A percentile compares a stretch with the other conserved stretches of the same genome.
These are phyloP conservation scores for Lordiphosa andalusiaca DNA, from an alignment of 2,888 invertebrate genomes.

Conservation along the genomic window DNA sequence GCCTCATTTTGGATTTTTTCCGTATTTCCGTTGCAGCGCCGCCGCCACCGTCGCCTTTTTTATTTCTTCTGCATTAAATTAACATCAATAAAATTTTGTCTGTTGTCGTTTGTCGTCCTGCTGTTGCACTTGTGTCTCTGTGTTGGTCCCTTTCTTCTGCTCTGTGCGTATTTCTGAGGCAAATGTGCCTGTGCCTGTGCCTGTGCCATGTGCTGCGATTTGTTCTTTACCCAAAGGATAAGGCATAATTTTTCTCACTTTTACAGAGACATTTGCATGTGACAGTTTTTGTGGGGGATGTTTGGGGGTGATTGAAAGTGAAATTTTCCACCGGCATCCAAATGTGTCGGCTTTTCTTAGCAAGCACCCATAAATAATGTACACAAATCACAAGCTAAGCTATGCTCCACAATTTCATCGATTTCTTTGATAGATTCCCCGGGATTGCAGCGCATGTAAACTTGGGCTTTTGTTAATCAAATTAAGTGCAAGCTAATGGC, in stretches of 20 bases:
- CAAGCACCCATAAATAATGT: constrained; percentile 7
- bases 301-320: neutral
- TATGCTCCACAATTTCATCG: constrained; percentile 4
- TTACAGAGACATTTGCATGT: constrained; percentile 33
- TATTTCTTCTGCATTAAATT: constrained; percentile 74
- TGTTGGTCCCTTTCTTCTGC: constrained; percentile 8
- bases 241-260: constrained; percentile 24
- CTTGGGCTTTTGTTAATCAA: constrained; percentile 76
- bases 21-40: constrained; percentile 58
- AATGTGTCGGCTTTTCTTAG: neutral
- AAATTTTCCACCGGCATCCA: neutral
- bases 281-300: constrained; percentile 1
- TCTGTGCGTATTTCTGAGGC: constrained; percentile 63
- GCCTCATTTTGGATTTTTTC: constrained; percentile 3
- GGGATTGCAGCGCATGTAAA: constrained; percentile 66
- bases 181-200: no score
- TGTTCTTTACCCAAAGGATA: constrained; percentile 38
- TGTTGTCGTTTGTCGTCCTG: constrained; percentile 22
- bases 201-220: constrained; percentile 65
- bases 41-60: constrained; percentile 52
- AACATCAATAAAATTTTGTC: constrained; percentile 76
- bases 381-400: constrained; percentile 18
- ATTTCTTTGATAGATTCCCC: constrained; percentile 52
- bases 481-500: constrained; percentile 77
- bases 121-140: constrained; percentile 16